Conservation (phyloP, 2,797 vertebrate genomes). For the Petrocephalus sullivani region DNA sequence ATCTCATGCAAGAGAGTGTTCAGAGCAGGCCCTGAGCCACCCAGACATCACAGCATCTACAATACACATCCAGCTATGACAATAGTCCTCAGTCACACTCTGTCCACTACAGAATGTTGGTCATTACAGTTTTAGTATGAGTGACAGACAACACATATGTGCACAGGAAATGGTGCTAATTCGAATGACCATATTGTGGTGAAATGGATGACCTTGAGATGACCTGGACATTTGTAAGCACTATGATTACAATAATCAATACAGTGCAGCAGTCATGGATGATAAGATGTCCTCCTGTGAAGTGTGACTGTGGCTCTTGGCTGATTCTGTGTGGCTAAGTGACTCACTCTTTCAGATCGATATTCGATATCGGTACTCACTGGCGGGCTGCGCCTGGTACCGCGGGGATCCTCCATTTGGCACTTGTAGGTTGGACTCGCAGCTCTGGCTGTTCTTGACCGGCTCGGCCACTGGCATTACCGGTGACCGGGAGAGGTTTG, state of each 20-base stretch:
- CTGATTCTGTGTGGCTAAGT: not conserved
- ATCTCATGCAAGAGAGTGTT: not conserved
- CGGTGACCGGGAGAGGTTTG: constrained; percentile 84
- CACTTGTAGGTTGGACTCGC: constrained; percentile 94
- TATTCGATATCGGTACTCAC: constrained; percentile 66
- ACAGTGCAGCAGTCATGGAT: not conserved
- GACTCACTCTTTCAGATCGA: not conserved
- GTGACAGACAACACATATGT: not conserved
- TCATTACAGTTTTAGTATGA: not conserved
- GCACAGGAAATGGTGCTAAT: not conserved
- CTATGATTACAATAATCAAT: constrained; percentile 5
- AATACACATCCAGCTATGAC: not conserved
- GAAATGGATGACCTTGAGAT: not conserved
- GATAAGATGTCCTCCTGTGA: not conserved
- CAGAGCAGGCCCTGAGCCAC: not conserved
- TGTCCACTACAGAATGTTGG: not conserved
- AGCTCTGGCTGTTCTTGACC: constrained; percentile 93
- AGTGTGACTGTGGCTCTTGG: not conserved
- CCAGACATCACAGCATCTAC: not conserved
- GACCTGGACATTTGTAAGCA: not conserved
- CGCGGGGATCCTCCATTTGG: constrained; percentile 90
- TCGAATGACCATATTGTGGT: not conserved
- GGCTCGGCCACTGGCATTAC: constrained; percentile 71
- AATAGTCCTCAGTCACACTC: not conserved
- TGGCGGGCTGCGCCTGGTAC: constrained; percentile 88